These are phyloP conservation scores for Lysandra bellargus DNA, from an alignment of 2,888 invertebrate species.

Conservation along the genomic window DNA sequence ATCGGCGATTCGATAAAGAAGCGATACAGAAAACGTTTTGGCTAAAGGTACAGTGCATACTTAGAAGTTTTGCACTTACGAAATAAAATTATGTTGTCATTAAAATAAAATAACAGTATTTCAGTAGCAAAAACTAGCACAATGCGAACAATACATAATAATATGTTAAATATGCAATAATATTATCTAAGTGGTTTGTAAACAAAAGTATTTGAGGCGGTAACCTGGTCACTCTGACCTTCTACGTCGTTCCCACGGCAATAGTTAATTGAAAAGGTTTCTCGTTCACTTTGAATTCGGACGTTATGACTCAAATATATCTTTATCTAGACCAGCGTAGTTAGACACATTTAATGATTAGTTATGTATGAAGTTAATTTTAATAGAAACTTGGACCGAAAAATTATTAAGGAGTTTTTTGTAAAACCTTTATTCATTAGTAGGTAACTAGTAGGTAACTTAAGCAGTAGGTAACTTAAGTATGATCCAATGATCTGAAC, in stretches of 20 bases:
- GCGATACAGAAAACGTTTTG: no score
- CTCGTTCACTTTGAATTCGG: constrained; percentile 24
- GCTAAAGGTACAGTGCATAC: neutral
- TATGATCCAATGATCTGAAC: no score
- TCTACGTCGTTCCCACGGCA: constrained; percentile 41
- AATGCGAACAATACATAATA: neutral
- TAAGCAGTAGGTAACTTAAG: no score
- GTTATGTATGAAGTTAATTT: neutral
- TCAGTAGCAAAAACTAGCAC: neutral
- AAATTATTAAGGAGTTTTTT: no score
- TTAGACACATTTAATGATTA: neutral
- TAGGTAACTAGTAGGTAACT: no score
- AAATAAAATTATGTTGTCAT: neutral
- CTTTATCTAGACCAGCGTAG: neutral
- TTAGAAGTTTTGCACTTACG: neutral
- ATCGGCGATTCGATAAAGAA: no score
- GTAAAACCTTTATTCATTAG: no score
- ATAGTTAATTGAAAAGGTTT: constrained; percentile 34
- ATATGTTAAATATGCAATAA: neutral
- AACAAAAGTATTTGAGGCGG: constrained; percentile 31
- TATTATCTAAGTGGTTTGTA: constrained; percentile 32
- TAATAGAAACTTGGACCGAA: no score
- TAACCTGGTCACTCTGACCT: constrained; percentile 40
- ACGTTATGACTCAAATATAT: neutral
- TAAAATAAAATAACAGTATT: neutral